Base-by-base conservation (phyloP, 2,797 vertebrate genomes). In the Brachyalestes nurse region DNA sequence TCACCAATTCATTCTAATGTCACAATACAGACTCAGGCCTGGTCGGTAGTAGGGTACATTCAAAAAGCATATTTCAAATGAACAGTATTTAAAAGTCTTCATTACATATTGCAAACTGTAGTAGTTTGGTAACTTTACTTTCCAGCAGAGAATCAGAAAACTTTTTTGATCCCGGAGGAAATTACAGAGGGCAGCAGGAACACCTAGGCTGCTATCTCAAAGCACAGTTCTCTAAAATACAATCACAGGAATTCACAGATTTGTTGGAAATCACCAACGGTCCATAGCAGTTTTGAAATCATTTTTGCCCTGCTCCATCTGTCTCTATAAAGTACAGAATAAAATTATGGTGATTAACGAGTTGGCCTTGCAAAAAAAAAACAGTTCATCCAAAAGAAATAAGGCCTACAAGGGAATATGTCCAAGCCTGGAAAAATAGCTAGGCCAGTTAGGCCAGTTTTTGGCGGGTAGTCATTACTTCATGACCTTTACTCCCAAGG, bases 401-500 rank as follows among this genome's bases (percentile, higher is more conserved):
- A 47, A 21, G 21, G 21, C 5, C 8, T 16, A 16, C 23, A 5
- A 14, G n/a, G n/a, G 6, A 42, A 17, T 42, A 13, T 42, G 66
- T 19, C 6, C 64, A 66, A 14, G 10, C 12, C 21, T 70, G 45
- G n/a, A 6, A 69, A 47, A 19, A 49, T 8, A 13, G 45, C 5
- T 25, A 49, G 28, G 16, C 21, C 10, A 53, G 25, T 53, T 28
- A 53, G 7, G 69, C 69, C 47, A 58, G 19, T n/a, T 57, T 34
- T 42, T n/a, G 5, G 9, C n/a, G 28, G 13, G 51, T 14, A 2
- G 49, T 38, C 45, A 58, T 72, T 70, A 66, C 40, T 38, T 75
- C 57, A 64, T 23, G 38, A 17, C 28, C 5, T 51, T 61, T 72
- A 28, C 60, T 53, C 67, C 57, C 53, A 64, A 38, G 77, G 53